Evolutionary conservation across 2,113 vertebrate species (phyloP).

Genomic region (Anhinga rufa): DNA sequence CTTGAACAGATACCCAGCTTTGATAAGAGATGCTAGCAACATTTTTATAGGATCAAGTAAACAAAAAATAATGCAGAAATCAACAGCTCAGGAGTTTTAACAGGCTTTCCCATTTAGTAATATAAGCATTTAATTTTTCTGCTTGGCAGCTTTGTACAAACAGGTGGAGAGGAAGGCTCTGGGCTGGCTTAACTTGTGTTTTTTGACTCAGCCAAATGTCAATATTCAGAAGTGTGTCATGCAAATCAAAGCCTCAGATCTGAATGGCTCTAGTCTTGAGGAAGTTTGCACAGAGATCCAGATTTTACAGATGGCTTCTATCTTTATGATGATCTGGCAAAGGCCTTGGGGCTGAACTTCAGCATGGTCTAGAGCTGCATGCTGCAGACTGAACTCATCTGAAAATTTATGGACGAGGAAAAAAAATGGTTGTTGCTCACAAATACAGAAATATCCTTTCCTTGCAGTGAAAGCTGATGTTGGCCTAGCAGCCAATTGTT

Average conservation of each 20-base stretch:
- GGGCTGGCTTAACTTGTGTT: background rate
- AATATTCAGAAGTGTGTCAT: conserved; percentile 26
- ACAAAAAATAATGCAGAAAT: background rate
- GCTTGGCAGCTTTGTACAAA: conserved; percentile 23
- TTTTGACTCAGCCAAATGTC: conserved; percentile 35
- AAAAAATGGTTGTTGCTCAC: background rate
- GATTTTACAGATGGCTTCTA: conserved; percentile 33
- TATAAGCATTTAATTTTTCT: conserved; percentile 9
- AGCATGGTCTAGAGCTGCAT: background rate
- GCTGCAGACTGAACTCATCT: background rate
- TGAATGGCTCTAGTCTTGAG: conserved; percentile 15
- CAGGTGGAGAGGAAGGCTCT: conserved; percentile 41
- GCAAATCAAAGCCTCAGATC: conserved; percentile 17
- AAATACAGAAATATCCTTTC: background rate
- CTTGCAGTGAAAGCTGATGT: background rate
- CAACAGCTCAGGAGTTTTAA: background rate
- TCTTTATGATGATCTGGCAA: background rate
- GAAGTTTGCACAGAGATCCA: conserved; percentile 20
- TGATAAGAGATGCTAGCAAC: background rate
- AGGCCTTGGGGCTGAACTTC: background rate
- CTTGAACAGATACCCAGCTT: background rate
- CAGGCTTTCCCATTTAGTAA: background rate
- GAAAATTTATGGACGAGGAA: background rate
- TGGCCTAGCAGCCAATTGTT: background rate
- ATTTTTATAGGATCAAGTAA: background rate